phyloP scores from a whole-genome alignment of 2,888 invertebrate genomes.

The Scaptomyza reducta region DNA sequence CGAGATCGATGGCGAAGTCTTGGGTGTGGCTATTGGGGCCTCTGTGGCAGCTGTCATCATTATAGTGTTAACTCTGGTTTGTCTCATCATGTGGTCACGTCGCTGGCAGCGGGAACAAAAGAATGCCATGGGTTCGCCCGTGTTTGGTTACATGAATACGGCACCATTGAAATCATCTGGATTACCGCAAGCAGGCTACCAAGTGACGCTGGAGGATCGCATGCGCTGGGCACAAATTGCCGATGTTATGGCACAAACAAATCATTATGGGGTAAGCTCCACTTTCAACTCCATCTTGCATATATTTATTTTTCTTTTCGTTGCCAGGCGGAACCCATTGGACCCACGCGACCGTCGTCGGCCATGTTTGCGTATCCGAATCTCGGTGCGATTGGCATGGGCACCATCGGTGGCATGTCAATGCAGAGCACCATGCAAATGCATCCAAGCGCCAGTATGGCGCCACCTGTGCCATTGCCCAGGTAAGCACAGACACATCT shows the following conservation, averaged over 20 bases:
- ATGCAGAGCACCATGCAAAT: conserved; percentile 84
- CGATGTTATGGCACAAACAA: conserved; percentile 94
- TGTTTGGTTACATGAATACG: conserved; percentile 94
- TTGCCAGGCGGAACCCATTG: conserved; percentile 88
- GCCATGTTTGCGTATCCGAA: conserved; percentile 93
- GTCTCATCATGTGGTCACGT: conserved; percentile 96
- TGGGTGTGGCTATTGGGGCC: conserved; percentile 95
- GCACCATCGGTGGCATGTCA: conserved; percentile 84
- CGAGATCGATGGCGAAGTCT: conserved; percentile 95
- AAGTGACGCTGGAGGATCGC: conserved; percentile 91
- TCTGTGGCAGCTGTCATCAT: conserved; percentile 95
- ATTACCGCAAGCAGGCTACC: conserved; percentile 89
- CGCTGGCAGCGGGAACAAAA: conserved; percentile 96
- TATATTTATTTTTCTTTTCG: not conserved
- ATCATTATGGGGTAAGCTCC: conserved; percentile 91
- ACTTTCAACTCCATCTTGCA: not conserved
- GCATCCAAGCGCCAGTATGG: conserved; percentile 84
- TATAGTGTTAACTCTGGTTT: conserved; percentile 93
- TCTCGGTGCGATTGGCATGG: conserved; percentile 84
- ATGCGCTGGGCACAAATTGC: conserved; percentile 95
- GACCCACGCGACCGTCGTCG: conserved; percentile 91
- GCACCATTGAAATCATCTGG: conserved; percentile 88
- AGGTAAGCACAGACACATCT: conserved; percentile 84
- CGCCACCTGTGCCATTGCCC: conserved; percentile 90
- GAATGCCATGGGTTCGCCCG: conserved; percentile 90